Percentiles rank a stretch among this genome's conserved stretches.
Evolutionary conservation across 2,888 invertebrate species (phyloP).

Genomic region (Aromia moschata): DNA sequence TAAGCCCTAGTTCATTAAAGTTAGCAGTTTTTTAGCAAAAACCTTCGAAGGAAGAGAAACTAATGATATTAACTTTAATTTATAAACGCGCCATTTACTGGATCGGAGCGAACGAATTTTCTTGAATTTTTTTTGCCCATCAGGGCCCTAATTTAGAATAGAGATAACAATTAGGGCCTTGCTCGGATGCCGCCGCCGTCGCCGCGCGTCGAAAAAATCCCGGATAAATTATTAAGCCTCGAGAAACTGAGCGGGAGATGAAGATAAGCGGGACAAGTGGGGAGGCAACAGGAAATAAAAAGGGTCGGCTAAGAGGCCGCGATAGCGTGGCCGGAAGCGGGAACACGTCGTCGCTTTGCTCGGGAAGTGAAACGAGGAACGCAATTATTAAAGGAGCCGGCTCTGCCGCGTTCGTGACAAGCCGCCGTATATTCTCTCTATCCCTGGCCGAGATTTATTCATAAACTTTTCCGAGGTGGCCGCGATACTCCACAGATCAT

Average conservation of each 20-base stretch:
- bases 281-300: slow-evolving; percentile 18
- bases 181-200: slow-evolving; percentile 40
- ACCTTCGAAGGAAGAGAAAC: too few relatives aligned
- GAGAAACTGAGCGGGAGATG: slow-evolving; percentile 7
- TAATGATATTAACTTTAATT: too few relatives aligned
- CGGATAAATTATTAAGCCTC: slow-evolving; percentile 17
- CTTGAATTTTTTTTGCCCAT: neutral
- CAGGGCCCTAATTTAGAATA: neutral
- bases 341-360: slow-evolving; percentile 20
- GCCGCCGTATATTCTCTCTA: slow-evolving; percentile 6
- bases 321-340: slow-evolving; percentile 16
- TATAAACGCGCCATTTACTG: too few relatives aligned
- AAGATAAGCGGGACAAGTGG: slow-evolving; percentile 20
- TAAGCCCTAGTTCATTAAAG: too few relatives aligned
- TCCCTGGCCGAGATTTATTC: slow-evolving; percentile 16
- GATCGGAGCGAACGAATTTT: neutral
- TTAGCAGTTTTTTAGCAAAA: too few relatives aligned
- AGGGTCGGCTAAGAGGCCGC: slow-evolving; percentile 14
- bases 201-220: slow-evolving; percentile 10
- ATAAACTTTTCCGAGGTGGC: slow-evolving; percentile 7
- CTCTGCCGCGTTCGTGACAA: slow-evolving; percentile 7
- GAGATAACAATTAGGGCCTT: slow-evolving; percentile 40
- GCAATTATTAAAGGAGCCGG: slow-evolving; percentile 16
- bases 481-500: slow-evolving; percentile 2
- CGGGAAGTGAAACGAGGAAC: slow-evolving; percentile 13